Evolutionary conservation across 2,113 vertebrate genomes (phyloP).

Genomic region (Ellobius talpinus): DNA sequence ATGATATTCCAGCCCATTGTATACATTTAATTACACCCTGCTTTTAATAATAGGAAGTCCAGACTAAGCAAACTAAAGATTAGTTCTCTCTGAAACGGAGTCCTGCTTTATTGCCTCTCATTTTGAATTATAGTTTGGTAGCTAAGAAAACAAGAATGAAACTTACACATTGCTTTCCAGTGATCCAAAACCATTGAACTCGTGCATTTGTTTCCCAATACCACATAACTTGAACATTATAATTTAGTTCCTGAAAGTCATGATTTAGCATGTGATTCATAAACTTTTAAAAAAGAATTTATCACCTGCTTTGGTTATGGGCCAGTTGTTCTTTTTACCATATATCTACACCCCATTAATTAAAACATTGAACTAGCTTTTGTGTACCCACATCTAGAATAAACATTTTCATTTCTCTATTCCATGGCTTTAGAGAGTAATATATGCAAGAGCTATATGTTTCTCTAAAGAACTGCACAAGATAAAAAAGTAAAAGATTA

Average conservation of each 20-base stretch:
- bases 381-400: conserved; percentile 38
- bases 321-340: not conserved
- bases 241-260: conserved; percentile 35
- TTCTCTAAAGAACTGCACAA: conserved; percentile 16
- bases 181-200: not conserved
- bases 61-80: conserved; percentile 56
- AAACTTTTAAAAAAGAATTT: conserved; percentile 41
- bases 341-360: conserved; percentile 1
- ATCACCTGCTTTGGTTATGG: not conserved
- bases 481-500: not conserved
- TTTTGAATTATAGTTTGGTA: conserved; percentile 38
- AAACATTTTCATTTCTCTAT: conserved; percentile 16
- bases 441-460: not conserved
- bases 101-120: conserved; percentile 11
- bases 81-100: conserved; percentile 18
- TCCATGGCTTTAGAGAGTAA: not conserved
- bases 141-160: conserved; percentile 41
- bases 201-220: conserved; percentile 25
- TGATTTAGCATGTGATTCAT: not conserved
- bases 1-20: conserved; percentile 56
- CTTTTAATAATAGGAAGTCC: conserved; percentile 69
- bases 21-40: conserved; percentile 66
- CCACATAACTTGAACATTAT: conserved; percentile 15
- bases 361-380: not conserved
- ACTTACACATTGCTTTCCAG: conserved; percentile 14